Evolutionary conservation across 2,888 invertebrate genomes (phyloP).

Genomic region (Leucophenga maculata): DNA sequence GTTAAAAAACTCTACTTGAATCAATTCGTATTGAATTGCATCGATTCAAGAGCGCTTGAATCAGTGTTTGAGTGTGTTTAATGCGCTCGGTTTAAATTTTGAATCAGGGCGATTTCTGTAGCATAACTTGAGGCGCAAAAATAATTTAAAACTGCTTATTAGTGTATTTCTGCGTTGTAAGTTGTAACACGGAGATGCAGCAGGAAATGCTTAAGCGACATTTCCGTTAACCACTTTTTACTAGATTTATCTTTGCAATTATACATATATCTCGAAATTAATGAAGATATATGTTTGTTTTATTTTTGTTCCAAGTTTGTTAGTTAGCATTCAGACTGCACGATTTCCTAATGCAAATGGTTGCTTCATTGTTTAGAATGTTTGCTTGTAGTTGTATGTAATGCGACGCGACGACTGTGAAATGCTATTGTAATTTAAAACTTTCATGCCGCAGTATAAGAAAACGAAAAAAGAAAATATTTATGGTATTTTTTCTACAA

Average conservation of each 20-base stretch:
- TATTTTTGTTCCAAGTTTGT: conserved; percentile 17
- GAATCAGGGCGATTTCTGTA: conserved; percentile 47
- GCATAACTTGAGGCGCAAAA: too few species aligned
- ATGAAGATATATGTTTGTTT: conserved; percentile 58
- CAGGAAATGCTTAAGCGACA: conserved; percentile 45
- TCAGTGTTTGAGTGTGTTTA: not conserved
- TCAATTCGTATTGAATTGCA: not conserved
- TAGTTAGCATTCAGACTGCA: too few species aligned
- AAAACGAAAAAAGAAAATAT: conserved; percentile 30
- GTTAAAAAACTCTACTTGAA: not conserved
- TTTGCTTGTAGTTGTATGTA: conserved; percentile 2
- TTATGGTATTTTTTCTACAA: too few species aligned
- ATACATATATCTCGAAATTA: conserved; percentile 54
- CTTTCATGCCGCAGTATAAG: not conserved
- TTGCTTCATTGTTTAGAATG: conserved; percentile 27
- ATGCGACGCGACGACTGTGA: conserved; percentile 22
- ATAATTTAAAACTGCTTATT: too few species aligned
- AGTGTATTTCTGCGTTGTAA: too few species aligned
- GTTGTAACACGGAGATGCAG: conserved; percentile 1
- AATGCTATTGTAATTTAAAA: not conserved
- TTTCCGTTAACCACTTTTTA: not conserved
- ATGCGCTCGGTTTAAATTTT: conserved; percentile 60
- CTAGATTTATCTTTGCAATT: too few species aligned
- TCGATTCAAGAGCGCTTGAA: not conserved
- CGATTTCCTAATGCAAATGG: conserved; percentile 1